These are phyloP conservation scores for Hypsopygia costalis DNA, from an alignment of 2,888 invertebrate genomes.

Conservation along the genomic window DNA sequence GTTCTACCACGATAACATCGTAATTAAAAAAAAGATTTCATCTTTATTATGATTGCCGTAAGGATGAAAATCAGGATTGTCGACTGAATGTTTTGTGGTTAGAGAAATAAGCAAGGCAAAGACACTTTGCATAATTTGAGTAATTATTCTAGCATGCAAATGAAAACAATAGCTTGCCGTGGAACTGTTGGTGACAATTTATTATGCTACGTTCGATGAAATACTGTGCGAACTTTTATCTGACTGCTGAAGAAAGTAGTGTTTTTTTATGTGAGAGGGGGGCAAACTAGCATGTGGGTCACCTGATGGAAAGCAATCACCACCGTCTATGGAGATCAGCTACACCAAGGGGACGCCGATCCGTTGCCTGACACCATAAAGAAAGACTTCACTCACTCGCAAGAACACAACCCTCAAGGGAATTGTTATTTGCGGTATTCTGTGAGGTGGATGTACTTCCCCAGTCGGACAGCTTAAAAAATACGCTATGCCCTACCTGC, in stretches of 20 bases:
- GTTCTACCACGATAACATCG: background rate
- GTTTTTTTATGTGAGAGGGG: no score
- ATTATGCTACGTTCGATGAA: slow-evolving; percentile 3
- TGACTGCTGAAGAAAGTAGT: no score
- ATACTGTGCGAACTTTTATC: background rate
- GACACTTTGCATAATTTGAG: slow-evolving; percentile 43
- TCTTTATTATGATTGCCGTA: background rate
- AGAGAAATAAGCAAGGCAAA: slow-evolving; percentile 8
- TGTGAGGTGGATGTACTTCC: background rate
- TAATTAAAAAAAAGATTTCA: background rate
- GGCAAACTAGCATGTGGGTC: background rate
- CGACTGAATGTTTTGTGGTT: background rate
- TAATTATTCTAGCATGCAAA: slow-evolving; percentile 57
- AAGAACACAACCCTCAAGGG: background rate
- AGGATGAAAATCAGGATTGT: background rate
- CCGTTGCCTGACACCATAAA: no score
- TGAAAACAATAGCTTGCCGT: slow-evolving; percentile 54
- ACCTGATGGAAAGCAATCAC: background rate
- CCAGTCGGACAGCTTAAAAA: background rate
- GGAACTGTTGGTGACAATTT: slow-evolving; percentile 43
- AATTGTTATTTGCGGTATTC: background rate
- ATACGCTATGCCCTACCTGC: background rate
- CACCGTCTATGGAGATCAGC: background rate
- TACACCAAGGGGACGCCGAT: background rate
- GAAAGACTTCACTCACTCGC: background rate